Conservation (phyloP, 2,113 vertebrate genomes). For the Phainopepla nitens region DNA sequence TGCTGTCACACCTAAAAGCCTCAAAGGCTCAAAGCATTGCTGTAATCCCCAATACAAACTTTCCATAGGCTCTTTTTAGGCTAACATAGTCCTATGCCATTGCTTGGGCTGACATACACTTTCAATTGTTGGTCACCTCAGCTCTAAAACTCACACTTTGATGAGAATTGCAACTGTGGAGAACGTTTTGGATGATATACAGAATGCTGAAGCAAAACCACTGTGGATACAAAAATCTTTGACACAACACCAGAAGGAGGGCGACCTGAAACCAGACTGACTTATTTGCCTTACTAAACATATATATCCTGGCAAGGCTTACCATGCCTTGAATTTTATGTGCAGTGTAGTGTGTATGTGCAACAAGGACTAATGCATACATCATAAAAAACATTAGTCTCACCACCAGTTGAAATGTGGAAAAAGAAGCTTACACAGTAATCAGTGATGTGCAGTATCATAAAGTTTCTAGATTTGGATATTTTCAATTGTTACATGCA, state of each 20-base stretch:
- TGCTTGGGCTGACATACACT: neutral
- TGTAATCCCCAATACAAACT: neutral
- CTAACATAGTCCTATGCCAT: fast-evolving
- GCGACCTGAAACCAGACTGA: neutral
- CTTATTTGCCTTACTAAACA: neutral
- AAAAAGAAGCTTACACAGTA: neutral
- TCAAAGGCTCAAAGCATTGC: neutral
- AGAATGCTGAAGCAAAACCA: neutral
- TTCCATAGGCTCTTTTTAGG: neutral
- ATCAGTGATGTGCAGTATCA: neutral
- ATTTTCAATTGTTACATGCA: neutral
- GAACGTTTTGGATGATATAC: neutral
- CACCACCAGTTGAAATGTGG: neutral
- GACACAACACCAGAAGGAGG: neutral
- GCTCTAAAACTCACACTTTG: neutral
- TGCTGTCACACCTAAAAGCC: neutral
- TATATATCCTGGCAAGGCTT: neutral
- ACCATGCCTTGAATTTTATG: neutral
- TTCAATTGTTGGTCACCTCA: neutral
- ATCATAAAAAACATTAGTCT: neutral
- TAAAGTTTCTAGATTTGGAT: neutral
- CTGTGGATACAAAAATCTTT: neutral
- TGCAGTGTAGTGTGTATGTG: neutral
- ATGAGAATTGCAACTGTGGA: neutral
- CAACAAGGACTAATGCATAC: neutral